A percentile compares a stretch with the other conserved stretches of the same genome.
These are phyloP conservation scores for Beroe ovata DNA, from an alignment of 37 sponge, comb jelly and placozoan species.

Conservation along the genomic window DNA sequence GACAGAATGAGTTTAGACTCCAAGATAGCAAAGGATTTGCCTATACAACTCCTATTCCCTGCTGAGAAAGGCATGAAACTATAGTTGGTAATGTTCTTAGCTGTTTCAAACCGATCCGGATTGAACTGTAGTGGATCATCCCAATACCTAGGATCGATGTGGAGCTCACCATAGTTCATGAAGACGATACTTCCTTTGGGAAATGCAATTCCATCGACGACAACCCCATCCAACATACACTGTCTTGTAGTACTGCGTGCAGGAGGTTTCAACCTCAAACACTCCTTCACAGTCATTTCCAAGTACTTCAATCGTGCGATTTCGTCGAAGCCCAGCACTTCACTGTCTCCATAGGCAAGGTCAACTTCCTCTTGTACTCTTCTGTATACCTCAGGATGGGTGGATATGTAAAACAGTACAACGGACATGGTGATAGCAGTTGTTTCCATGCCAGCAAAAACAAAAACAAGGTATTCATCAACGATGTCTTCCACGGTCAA, in stretches of 20 bases:
- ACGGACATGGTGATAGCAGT: slow-evolving; percentile 17
- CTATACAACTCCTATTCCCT: not conserved
- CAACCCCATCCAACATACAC: not conserved
- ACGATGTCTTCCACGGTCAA: slow-evolving; percentile 13
- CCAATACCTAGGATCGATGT: slow-evolving; percentile 16
- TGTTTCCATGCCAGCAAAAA: slow-evolving; percentile 31
- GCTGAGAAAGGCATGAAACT: not conserved
- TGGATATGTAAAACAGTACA: not conserved
- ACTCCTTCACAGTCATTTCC: not conserved
- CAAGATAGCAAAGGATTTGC: slow-evolving; percentile 26
- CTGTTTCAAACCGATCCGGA: not conserved
- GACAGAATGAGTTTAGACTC: not conserved
- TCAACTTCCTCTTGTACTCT: slow-evolving; percentile 31
- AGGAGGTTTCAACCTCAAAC: slow-evolving; percentile 29
- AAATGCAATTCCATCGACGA: not conserved
- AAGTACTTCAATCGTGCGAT: not conserved
- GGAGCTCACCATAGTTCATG: not conserved
- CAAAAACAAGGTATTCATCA: slow-evolving; percentile 13
- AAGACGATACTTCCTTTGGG: not conserved
- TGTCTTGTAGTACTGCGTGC: not conserved
- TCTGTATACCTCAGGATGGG: not conserved
- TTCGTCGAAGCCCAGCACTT: not conserved
- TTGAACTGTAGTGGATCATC: slow-evolving; percentile 1
- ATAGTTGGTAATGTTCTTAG: not conserved
- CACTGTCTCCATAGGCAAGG: not conserved